Evolutionary conservation across 2,113 vertebrate genomes (phyloP).

Genomic region (Tupaia chinensis): DNA sequence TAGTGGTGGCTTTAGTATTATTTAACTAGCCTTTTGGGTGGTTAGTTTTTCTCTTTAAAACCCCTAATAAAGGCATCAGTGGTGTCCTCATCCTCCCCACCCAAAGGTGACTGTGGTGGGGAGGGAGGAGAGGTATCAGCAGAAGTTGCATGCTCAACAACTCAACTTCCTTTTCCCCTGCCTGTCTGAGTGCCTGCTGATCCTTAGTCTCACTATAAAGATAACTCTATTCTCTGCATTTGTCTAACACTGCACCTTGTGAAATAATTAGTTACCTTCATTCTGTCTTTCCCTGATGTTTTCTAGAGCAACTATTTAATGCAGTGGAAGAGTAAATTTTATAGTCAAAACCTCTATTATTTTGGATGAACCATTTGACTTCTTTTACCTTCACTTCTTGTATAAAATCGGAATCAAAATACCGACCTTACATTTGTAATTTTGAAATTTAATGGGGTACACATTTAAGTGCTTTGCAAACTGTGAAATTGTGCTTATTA

Average conservation of each 20-base stretch:
- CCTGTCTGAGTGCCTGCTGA: not conserved
- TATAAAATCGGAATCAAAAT: not conserved
- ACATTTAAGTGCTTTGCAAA: not conserved
- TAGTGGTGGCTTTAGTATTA: not conserved
- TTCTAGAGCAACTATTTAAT: not conserved
- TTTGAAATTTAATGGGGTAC: not conserved
- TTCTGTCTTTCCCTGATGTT: not conserved
- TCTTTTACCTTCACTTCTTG: not conserved
- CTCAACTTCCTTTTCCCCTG: not conserved
- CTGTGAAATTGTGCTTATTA: not conserved
- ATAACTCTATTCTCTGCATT: not conserved
- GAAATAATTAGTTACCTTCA: not conserved
- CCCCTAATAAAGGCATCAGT: not conserved
- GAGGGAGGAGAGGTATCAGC: not conserved
- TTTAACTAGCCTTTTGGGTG: not conserved
- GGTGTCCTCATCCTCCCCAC: not conserved
- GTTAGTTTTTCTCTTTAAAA: not conserved
- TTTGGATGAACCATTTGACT: not conserved
- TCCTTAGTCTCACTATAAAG: not conserved
- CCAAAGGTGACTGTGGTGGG: not conserved
- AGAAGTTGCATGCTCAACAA: not conserved
- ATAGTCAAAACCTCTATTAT: not conserved
- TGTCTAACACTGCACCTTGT: not conserved
- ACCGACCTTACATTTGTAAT: not conserved
- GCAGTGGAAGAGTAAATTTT: not conserved